phyloP scores from a whole-genome alignment of 2,888 invertebrate species.

The Neoitamus cyanurus region DNA sequence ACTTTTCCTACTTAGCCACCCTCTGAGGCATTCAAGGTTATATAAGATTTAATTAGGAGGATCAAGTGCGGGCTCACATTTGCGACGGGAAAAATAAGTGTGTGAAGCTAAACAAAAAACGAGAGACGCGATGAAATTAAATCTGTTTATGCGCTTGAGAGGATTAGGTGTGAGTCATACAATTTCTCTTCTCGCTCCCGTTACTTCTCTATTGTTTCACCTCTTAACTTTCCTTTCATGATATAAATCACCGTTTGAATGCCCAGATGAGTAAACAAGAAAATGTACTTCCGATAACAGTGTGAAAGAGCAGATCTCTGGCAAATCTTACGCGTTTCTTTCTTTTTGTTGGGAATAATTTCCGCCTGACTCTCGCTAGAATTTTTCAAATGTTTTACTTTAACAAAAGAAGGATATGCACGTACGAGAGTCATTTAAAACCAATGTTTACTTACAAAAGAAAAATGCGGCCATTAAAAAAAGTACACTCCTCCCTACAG shows the following conservation, averaged over 20 bases:
- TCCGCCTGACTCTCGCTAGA: no score
- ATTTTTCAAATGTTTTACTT: no score
- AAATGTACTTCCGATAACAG: no score
- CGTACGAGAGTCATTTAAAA: no score
- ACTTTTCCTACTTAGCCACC: background rate
- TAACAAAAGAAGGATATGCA: no score
- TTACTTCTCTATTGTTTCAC: background rate
- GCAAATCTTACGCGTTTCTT: no score
- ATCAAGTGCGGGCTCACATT: constrained; percentile 14
- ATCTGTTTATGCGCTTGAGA: constrained; percentile 13
- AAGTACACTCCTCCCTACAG: no score
- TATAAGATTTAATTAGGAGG: constrained; percentile 14
- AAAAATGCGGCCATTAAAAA: no score
- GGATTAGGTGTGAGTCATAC: background rate
- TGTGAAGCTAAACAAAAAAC: constrained; percentile 12
- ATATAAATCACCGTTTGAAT: constrained; percentile 11
- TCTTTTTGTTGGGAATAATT: no score
- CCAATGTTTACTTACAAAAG: no score
- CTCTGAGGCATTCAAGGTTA: constrained; percentile 11
- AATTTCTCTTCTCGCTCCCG: background rate
- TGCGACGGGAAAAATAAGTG: background rate
- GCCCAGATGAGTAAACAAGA: no score
- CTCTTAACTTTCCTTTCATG: background rate
- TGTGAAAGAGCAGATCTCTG: no score
- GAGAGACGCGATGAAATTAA: background rate